phyloP scores from a whole-genome alignment of 2,888 invertebrate genomes.

The Rhyacophila evoluta region DNA sequence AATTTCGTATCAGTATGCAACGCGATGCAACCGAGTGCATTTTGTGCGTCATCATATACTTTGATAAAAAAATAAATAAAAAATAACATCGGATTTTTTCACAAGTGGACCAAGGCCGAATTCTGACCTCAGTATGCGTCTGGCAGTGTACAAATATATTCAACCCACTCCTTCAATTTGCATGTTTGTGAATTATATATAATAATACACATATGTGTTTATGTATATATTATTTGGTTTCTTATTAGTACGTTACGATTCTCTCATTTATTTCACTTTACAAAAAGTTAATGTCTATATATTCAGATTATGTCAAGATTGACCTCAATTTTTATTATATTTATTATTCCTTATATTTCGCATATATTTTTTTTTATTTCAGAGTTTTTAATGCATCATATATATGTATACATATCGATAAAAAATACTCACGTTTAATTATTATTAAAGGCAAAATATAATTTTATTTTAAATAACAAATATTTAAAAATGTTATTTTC shows the following conservation, averaged over 20 bases:
- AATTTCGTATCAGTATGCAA: slow-evolving; percentile 8
- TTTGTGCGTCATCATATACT: slow-evolving; percentile 14
- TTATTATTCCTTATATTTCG: no score
- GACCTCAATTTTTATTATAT: background rate
- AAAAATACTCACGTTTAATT: no score
- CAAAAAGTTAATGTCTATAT: background rate
- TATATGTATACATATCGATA: no score
- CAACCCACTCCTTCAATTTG: slow-evolving; percentile 34
- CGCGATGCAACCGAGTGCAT: slow-evolving; percentile 1
- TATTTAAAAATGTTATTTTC: no score
- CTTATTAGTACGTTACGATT: slow-evolving; percentile 49
- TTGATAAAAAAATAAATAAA: background rate
- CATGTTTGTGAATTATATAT: background rate
- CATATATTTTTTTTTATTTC: no score
- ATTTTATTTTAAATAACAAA: no score
- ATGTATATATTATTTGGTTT: slow-evolving; percentile 54
- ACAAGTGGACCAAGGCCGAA: slow-evolving; percentile 41
- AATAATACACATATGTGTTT: slow-evolving; percentile 45
- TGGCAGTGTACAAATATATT: slow-evolving; percentile 29
- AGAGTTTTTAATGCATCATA: no score
- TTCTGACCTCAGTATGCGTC: slow-evolving; percentile 41
- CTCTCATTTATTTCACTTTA: background rate
- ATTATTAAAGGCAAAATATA: no score
- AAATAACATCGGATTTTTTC: slow-evolving; percentile 22
- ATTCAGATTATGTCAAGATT: background rate